Conservation (phyloP, 2,797 vertebrate genomes). For the Sciurus vulgaris region DNA sequence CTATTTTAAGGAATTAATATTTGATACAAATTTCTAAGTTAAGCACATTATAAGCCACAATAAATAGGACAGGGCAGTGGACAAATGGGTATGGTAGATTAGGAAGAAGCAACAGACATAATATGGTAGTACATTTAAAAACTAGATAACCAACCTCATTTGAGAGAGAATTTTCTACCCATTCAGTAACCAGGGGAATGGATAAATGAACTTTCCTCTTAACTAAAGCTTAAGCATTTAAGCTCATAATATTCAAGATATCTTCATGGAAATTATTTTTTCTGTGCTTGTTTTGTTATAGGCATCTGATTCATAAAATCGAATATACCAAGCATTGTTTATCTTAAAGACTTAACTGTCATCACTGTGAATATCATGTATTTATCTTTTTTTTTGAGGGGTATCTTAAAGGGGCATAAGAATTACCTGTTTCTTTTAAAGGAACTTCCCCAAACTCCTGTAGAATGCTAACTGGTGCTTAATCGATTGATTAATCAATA, state of each 20-base stretch:
- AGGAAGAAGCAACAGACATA: background rate
- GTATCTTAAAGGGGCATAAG: background rate
- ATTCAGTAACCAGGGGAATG: background rate
- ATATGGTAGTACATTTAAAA: background rate
- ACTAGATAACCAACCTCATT: background rate
- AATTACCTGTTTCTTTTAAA: background rate
- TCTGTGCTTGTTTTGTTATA: background rate
- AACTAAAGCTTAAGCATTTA: conserved; percentile 31
- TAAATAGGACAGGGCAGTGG: background rate
- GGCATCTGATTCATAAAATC: conserved; percentile 4
- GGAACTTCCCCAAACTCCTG: background rate
- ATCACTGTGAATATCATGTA: background rate
- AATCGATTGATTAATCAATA: background rate
- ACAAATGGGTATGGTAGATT: background rate
- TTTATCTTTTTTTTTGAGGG: background rate
- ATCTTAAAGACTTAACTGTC: background rate
- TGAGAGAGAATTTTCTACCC: background rate
- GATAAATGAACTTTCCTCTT: background rate
- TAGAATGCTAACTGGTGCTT: background rate
- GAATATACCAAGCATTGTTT: background rate
- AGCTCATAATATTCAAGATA: background rate
- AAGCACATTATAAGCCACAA: background rate
- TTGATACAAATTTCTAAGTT: conserved; percentile 41
- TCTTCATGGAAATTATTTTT: conserved; percentile 35
- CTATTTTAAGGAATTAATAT: conserved; percentile 60